Evolutionary conservation across 92 coral and sea anemone genomes (phyloP), one percentile per base, ranked within the genome.

Genomic region (Blastomussa wellsi): DNA sequence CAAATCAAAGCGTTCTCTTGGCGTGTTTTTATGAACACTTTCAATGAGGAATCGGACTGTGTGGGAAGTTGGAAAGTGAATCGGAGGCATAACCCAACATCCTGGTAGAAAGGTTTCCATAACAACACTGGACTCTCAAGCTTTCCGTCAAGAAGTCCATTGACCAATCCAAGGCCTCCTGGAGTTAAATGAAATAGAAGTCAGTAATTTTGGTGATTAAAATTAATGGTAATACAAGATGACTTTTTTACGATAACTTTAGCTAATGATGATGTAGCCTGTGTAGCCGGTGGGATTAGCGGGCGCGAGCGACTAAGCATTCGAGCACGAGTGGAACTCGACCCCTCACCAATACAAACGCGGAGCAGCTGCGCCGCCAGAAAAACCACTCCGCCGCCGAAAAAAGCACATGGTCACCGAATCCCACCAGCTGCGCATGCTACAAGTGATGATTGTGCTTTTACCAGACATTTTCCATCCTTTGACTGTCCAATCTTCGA

Each of bases 101-200:
- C 77, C 62, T 55, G 31, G 86, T 88, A 88, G 79, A 84, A 84
- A 26, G 73, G 85, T 73, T 88, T 88, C 91, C 91, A 88, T 84
- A 82, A 84, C 72, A 88, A 79, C 39, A 79, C 22, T 35, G 91
- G 82, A 65, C 88, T 88, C 51, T 78, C 80, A 2, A 88, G 55
- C 20, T 19, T 31, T 7, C 84, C 81, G 32, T 70, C 79, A 72
- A 29, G 64, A 15, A 37, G 81, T 32, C 74, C 81, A 47, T 84
- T 66, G 78, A 88, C 68, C 60, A 71, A 29, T 17, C 52, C 89
- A 51, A 38, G 48, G 13, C 80, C 81, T 10, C 38, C 87, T 82
- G 32, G n/a, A 80, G 29, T 62, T 35, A 53, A 49, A 53, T 14
- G 11, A 35, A 78, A 20, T 29, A 35, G 4, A 35, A 49, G n/a